A percentile compares a stretch with the other conserved stretches of the same genome.
phyloP scores from a whole-genome alignment of 2,888 invertebrate species.

The Encarsia formosa region DNA sequence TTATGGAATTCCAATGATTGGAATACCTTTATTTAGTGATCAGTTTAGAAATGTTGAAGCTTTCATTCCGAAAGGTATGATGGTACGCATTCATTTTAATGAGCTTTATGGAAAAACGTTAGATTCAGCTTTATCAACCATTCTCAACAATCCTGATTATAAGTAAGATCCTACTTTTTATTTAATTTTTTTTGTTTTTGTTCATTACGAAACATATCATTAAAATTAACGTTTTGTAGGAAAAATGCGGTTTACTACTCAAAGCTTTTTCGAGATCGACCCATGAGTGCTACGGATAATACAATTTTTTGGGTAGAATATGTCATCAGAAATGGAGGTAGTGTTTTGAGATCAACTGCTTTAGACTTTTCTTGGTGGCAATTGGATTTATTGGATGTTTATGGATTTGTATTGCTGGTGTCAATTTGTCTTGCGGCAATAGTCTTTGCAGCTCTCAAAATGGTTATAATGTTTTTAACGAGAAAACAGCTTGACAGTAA shows the following conservation, averaged over 20 bases:
- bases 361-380: constrained; percentile 38
- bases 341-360: constrained; percentile 34
- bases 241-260: constrained; percentile 21
- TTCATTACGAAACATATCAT: neutral
- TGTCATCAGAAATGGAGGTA: constrained; percentile 37
- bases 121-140: constrained; percentile 35
- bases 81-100: constrained; percentile 27
- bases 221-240: constrained; percentile 16
- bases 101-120: constrained; percentile 33
- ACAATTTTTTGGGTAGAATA: constrained; percentile 41
- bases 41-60: constrained; percentile 40
- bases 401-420: constrained; percentile 26
- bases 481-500: too few species aligned
- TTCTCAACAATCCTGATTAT: constrained; percentile 39
- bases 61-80: constrained; percentile 33
- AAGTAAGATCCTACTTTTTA: constrained; percentile 29
- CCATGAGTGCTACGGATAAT: constrained; percentile 33
- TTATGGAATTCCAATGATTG: constrained; percentile 44
- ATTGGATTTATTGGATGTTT: constrained; percentile 35
- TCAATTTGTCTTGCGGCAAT: too few species aligned
- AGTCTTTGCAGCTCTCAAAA: too few species aligned
- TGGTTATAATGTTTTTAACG: too few species aligned
- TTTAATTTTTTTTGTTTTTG: neutral
- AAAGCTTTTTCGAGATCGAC: constrained; percentile 37
- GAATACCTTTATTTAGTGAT: constrained; percentile 45